These are phyloP conservation scores for Pseudorhombus dupliciocellatus DNA, from an alignment of 2,113 vertebrate species.

Conservation along the genomic window DNA sequence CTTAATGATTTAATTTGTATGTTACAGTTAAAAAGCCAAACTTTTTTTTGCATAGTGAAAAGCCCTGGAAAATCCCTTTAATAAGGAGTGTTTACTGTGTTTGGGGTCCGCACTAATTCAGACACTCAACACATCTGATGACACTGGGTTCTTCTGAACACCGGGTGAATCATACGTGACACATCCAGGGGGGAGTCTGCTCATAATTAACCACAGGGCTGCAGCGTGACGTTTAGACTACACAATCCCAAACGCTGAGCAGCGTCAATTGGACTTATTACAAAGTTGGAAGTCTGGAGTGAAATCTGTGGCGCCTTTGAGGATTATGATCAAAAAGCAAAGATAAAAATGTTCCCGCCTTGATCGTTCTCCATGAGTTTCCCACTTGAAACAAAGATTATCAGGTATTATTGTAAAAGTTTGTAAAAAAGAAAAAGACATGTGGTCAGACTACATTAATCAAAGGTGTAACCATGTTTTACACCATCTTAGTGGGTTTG, in stretches of 20 bases:
- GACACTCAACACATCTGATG: background rate
- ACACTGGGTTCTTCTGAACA: background rate
- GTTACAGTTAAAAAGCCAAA: background rate
- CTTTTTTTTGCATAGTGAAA: slow-evolving; percentile 2
- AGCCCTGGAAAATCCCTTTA: background rate
- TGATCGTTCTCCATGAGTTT: background rate
- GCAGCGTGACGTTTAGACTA: background rate
- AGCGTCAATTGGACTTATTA: background rate
- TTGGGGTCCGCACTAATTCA: background rate
- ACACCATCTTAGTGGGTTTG: too few species aligned
- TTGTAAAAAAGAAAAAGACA: background rate
- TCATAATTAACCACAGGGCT: background rate
- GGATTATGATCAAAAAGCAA: background rate
- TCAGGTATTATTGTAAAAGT: background rate
- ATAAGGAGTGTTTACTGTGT: background rate
- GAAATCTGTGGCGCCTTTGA: background rate
- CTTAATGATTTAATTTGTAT: background rate
- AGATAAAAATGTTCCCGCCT: background rate
- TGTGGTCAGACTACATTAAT: background rate
- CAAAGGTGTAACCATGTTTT: too few species aligned
- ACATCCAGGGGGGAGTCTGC: background rate
- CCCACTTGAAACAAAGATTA: background rate
- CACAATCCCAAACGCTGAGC: too few species aligned
- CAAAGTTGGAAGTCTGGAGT: background rate
- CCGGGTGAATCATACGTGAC: background rate